phyloP scores from a whole-genome alignment of 2,113 vertebrate species.

The Petrocephalus zakoni region DNA sequence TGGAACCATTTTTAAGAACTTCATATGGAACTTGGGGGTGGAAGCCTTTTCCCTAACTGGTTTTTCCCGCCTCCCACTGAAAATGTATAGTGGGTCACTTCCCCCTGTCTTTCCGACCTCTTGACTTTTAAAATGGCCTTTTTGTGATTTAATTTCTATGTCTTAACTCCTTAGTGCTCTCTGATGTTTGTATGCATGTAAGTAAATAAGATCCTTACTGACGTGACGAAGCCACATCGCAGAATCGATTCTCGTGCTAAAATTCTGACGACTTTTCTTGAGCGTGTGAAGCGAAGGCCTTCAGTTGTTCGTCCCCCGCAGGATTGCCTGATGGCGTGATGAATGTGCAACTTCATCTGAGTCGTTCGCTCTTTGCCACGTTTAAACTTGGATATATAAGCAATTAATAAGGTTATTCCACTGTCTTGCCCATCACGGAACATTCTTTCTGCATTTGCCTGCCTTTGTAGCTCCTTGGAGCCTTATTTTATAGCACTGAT shows the following conservation, averaged over 20 bases:
- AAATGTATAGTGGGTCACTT: neutral
- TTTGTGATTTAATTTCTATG: neutral
- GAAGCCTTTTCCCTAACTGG: neutral
- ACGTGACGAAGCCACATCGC: neutral
- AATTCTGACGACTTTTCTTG: neutral
- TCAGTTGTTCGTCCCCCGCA: neutral
- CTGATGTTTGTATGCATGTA: neutral
- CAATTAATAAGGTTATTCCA: neutral
- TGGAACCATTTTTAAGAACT: conserved; percentile 15
- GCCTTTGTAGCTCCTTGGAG: neutral
- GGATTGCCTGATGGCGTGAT: neutral
- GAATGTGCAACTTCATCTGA: neutral
- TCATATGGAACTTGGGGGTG: neutral
- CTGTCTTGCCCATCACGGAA: neutral
- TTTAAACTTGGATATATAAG: neutral
- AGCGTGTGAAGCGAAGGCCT: neutral
- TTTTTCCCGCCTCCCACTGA: neutral
- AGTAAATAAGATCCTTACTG: neutral
- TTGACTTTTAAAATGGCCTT: conserved; percentile 17
- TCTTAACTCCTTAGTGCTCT: neutral
- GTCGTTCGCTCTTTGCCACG: neutral
- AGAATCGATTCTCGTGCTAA: neutral
- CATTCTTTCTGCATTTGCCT: neutral
- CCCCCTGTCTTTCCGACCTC: neutral
- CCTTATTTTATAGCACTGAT: neutral